Evolutionary conservation across 2,113 vertebrate species (phyloP), one percentile per base, ranked within the genome.

Genomic region (Romanogobio albipinnatus): DNA sequence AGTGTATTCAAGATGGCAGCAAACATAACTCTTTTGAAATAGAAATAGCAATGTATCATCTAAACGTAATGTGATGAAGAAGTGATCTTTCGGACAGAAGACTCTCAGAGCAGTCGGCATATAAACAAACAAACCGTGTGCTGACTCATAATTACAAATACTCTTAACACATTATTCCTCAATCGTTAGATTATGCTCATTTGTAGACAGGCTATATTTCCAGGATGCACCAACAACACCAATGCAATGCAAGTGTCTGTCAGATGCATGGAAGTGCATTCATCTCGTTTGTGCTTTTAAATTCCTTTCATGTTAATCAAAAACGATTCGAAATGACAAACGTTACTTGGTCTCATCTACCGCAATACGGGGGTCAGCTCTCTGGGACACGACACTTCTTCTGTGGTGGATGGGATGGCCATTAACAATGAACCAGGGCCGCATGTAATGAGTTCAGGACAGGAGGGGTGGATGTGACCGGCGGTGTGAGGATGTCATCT

Each of bases 401-500:
- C 68, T 22, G 4, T 75, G 45, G 2, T 11, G 43, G 47, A 76
- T 84, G 82, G 39, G 76, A 85, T 14, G 68, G 24, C 43, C 76
- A 56, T 91, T 73, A 91, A 93, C 91, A 90, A 90, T 93, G 87
- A 5, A 94, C 82, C 10, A 26, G 78, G 2, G 76, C 85, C 76
- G 85, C 86, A 76, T 89, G 85, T 84, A 85, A 39, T 83, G 47
- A 66, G 83, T 88, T 88, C 70, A 81, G 79, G 84, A 75, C 43
- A 47, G 15, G 22, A 8, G 78, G 86, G 82, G 51, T 59, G 89
- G 90, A 91, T 90, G 90, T 89, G 90, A 88, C 91, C 89, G 90
- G 22, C 1, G 75, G 93, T 92, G 92, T 89, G 84, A 90, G 82
- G 62, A 86, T 83, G 86, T 89, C 92, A 91, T 93, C 89, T 93